These are phyloP conservation scores for Podocnemis expansa DNA, from an alignment of 2,113 vertebrate genomes.

Conservation along the genomic window DNA sequence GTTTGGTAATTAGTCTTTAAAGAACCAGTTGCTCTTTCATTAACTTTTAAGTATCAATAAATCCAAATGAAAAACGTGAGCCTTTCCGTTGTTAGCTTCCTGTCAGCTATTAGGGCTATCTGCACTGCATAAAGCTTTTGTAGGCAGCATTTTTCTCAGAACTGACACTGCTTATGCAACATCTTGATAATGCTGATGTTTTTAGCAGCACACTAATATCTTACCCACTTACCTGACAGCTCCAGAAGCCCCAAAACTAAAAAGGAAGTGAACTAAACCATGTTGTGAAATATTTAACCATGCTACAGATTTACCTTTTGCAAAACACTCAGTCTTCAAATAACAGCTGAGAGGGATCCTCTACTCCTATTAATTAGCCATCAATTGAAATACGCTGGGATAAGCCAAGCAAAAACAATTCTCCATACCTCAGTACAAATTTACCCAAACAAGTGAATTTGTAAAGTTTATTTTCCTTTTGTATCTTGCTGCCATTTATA, in stretches of 20 bases:
- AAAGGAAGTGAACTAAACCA: neutral
- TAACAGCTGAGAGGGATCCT: neutral
- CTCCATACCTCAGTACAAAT: neutral
- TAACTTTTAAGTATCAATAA: neutral
- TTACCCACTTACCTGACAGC: neutral
- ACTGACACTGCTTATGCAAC: conserved; percentile 2
- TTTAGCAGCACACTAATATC: neutral
- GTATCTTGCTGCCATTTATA: neutral
- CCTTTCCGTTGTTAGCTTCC: neutral
- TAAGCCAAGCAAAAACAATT: neutral
- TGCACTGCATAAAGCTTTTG: neutral
- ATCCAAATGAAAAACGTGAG: neutral
- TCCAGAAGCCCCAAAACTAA: conserved; percentile 5
- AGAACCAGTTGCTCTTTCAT: neutral
- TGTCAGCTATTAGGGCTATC: neutral
- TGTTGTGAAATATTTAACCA: neutral
- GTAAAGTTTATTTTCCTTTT: neutral
- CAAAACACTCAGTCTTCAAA: neutral
- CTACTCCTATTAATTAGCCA: neutral
- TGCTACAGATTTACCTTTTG: conserved; percentile 19
- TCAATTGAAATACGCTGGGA: conserved; percentile 19
- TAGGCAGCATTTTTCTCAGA: neutral
- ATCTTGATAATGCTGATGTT: neutral
- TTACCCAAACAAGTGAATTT: neutral
- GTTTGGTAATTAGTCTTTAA: conserved; percentile 16